These are phyloP conservation scores for Phasianus colchicus DNA, from an alignment of 2,113 vertebrate species.

Conservation along the genomic window DNA sequence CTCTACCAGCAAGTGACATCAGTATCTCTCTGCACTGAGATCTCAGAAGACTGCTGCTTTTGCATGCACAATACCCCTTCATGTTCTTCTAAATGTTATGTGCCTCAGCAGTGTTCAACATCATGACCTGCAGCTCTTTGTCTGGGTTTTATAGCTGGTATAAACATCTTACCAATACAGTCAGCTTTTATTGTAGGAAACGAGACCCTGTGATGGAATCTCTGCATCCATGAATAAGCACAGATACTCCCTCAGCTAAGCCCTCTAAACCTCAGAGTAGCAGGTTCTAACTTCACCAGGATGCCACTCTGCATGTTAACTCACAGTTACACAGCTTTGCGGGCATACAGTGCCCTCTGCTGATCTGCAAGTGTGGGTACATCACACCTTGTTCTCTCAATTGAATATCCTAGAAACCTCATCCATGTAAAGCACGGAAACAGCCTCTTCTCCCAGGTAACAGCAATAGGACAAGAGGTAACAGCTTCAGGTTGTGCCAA, in stretches of 20 bases:
- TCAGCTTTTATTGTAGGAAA: not conserved
- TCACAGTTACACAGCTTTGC: not conserved
- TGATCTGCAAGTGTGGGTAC: constrained; percentile 2
- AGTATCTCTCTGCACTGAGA: not conserved
- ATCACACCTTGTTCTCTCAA: not conserved
- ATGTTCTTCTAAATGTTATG: not conserved
- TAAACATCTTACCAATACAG: not conserved
- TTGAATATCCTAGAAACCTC: not conserved
- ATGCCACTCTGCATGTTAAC: not conserved
- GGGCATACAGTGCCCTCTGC: constrained; percentile 49
- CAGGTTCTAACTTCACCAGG: not conserved
- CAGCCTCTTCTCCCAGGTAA: rapidly evolving
- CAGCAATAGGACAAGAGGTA: too few species aligned
- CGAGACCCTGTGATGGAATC: not conserved
- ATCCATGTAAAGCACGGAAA: not conserved
- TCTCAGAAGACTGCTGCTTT: not conserved
- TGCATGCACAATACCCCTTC: not conserved
- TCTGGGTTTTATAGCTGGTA: not conserved
- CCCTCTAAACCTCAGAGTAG: not conserved
- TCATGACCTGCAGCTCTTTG: not conserved
- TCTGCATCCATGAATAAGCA: not conserved
- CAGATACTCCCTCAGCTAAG: constrained; percentile 7
- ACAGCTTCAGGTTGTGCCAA: too few species aligned
- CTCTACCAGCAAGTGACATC: not conserved
- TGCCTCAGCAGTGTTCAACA: not conserved